Percentiles rank a stretch among this genome's conserved stretches.
Conservation (phyloP, 2,888 invertebrate species). For the Digitonthophagus gazella region DNA sequence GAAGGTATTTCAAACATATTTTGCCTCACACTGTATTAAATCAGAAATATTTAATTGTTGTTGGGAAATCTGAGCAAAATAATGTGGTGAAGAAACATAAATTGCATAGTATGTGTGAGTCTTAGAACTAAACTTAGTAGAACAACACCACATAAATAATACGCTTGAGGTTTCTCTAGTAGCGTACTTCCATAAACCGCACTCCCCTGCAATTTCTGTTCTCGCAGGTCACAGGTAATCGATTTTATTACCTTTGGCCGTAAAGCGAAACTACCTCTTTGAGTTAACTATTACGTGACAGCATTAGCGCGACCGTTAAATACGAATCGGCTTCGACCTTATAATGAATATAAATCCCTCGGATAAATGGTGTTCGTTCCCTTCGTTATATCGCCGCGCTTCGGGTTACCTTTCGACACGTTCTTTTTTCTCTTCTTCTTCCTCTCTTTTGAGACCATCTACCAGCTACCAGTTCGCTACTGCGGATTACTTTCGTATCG, state of each 20-base stretch:
- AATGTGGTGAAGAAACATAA: no score
- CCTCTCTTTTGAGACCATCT: background rate
- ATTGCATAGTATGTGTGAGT: background rate
- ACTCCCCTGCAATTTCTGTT: background rate
- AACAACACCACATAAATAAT: background rate
- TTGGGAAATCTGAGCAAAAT: background rate
- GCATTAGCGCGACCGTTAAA: constrained; percentile 5
- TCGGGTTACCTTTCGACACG: constrained; percentile 8
- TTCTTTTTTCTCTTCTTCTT: background rate
- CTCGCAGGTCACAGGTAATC: background rate
- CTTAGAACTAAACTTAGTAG: background rate
- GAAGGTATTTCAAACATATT: no score
- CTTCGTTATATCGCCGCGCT: constrained; percentile 10
- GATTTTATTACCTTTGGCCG: background rate
- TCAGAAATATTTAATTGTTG: no score
- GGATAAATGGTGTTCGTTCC: constrained; percentile 11
- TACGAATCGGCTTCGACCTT: constrained; percentile 7
- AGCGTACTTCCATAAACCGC: background rate
- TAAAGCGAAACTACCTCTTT: background rate
- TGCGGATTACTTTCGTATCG: constrained; percentile 10
- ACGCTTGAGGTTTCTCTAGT: background rate
- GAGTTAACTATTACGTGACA: background rate
- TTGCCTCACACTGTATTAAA: no score
- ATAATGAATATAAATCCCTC: constrained; percentile 3
- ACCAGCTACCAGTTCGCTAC: background rate